A percentile compares a stretch with the other conserved stretches of the same genome.
Evolutionary conservation across 2,888 invertebrate genomes (phyloP).

Genomic region (Pachycephus smyrnensis): DNA sequence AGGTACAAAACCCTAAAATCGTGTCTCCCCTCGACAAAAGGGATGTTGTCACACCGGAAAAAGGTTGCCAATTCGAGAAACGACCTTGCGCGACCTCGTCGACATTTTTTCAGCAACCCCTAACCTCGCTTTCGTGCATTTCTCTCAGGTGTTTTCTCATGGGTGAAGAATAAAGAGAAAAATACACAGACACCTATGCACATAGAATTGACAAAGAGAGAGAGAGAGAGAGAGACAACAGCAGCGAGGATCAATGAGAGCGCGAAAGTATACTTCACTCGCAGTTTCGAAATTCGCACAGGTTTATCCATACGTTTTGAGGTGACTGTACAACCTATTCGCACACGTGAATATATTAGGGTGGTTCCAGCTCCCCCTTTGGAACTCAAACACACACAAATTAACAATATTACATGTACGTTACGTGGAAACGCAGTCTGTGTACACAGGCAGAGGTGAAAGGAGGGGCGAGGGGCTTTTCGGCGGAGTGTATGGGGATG

Average conservation of each 20-base stretch:
- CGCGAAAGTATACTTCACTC: too few relatives aligned
- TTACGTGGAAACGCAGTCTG: conserved; percentile 28
- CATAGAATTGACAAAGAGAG: neutral
- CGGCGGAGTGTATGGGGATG: conserved; percentile 25
- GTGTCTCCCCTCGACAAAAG: conserved; percentile 6
- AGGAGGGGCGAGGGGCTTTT: neutral
- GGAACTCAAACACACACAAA: conserved; percentile 62
- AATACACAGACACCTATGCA: neutral
- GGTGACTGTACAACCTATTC: conserved; percentile 50
- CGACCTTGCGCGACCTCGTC: neutral
- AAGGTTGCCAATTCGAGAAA: neutral
- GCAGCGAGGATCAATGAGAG: too few relatives aligned
- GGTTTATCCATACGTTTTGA: conserved; percentile 40
- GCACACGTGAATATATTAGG: conserved; percentile 59
- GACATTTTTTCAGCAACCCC: neutral
- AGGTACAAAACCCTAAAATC: conserved; percentile 21
- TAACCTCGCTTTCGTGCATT: neutral
- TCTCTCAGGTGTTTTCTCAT: neutral
- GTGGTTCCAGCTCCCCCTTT: conserved; percentile 56
- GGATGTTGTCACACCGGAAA: neutral
- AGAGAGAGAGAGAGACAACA: too few relatives aligned
- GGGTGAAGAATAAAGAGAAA: neutral
- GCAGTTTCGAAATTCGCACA: too few relatives aligned
- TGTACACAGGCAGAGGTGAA: conserved; percentile 12
- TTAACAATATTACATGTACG: conserved; percentile 64